Conservation (phyloP, 2,113 vertebrate species). For the Monarcha castaneiventris region DNA sequence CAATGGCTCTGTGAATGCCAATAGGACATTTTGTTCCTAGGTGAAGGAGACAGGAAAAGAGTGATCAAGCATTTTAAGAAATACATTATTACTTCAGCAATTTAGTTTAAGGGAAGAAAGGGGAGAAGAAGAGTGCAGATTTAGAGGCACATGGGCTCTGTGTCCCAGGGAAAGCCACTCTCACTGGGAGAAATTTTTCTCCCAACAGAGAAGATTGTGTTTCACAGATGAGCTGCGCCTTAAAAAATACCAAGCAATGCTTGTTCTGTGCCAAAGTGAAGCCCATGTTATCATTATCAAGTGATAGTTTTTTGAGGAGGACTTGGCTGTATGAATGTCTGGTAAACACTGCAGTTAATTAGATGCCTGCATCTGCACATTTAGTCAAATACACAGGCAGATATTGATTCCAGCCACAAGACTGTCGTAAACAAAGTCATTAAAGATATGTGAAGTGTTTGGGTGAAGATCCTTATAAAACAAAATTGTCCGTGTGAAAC, state of each 20-base stretch:
- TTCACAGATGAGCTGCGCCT: not conserved
- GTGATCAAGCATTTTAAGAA: not conserved
- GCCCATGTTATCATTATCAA: not conserved
- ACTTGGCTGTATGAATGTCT: not conserved
- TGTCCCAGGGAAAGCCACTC: not conserved
- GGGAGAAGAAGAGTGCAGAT: not conserved
- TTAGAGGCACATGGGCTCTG: not conserved
- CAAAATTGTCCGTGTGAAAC: slow-evolving; percentile 1
- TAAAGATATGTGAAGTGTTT: slow-evolving; percentile 44
- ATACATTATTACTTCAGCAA: not conserved
- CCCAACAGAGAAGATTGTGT: not conserved
- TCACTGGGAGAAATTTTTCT: not conserved
- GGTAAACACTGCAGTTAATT: slow-evolving; percentile 56
- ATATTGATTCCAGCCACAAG: slow-evolving; percentile 25
- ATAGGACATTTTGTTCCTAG: not conserved
- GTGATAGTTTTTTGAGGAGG: not conserved
- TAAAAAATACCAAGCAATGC: not conserved
- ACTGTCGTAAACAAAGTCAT: slow-evolving; percentile 38
- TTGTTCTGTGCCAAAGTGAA: not conserved
- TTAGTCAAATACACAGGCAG: slow-evolving; percentile 29
- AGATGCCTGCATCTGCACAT: slow-evolving; percentile 13
- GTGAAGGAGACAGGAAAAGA: not conserved
- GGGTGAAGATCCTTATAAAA: not conserved
- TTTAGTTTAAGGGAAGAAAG: not conserved
- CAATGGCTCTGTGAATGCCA: not conserved